A percentile compares a stretch with the other conserved stretches of the same genome.
phyloP scores from a whole-genome alignment of 1,140 invertebrate species.

The Sycobia sp. region DNA sequence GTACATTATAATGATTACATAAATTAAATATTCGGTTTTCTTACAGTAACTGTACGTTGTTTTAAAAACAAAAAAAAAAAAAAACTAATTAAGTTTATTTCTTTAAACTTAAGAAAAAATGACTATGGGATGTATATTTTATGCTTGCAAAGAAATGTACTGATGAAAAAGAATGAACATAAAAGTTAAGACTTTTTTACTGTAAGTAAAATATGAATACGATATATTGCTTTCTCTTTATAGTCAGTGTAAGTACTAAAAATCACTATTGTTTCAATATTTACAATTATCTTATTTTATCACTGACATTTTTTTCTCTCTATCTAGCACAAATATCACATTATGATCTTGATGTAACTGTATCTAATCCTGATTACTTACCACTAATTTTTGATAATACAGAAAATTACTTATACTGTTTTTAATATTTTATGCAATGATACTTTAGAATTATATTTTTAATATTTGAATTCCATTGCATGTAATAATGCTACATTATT shows the following conservation, averaged over 20 bases:
- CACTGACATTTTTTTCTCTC: slow-evolving; percentile 21
- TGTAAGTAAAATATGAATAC: neutral
- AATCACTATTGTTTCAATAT: slow-evolving; percentile 29
- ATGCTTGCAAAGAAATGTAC: slow-evolving; percentile 9
- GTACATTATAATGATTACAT: slow-evolving; percentile 10
- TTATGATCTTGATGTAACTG: slow-evolving; percentile 2
- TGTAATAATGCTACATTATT: neutral
- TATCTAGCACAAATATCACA: slow-evolving; percentile 9
- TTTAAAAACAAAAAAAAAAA: slow-evolving; percentile 12
- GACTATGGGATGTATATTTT: slow-evolving; percentile 13
- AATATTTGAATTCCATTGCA: slow-evolving; percentile 17
- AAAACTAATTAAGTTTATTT: neutral
- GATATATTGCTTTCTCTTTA: slow-evolving; percentile 9
- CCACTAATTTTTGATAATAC: slow-evolving; percentile 2
- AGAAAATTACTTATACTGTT: too few relatives aligned
- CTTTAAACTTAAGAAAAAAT: slow-evolving; percentile 3
- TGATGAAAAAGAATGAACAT: slow-evolving; percentile 9
- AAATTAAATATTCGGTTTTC: slow-evolving; percentile 30
- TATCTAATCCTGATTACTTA: neutral
- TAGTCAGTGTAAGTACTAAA: slow-evolving; percentile 25
- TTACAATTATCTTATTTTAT: slow-evolving; percentile 27
- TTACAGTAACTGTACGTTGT: slow-evolving; percentile 20
- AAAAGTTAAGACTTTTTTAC: slow-evolving; percentile 36
- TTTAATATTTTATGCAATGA: too few relatives aligned
- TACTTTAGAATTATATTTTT: neutral